Evolutionary conservation across 2,113 vertebrate species (phyloP).

Genomic region (Setophaga kirtlandii): DNA sequence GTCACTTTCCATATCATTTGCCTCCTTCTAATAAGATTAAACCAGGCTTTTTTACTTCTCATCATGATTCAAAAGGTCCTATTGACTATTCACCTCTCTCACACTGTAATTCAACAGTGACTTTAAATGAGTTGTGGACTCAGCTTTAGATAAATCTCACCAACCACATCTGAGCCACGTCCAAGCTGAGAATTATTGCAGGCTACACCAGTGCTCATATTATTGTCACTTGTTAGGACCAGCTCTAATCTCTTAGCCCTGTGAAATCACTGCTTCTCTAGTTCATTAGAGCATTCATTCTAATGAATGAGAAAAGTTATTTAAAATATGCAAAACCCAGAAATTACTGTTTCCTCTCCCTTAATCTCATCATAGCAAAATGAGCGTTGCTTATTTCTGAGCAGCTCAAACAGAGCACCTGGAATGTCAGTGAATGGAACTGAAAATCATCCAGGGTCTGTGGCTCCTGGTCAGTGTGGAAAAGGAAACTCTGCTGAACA

Average conservation of each 20-base stretch:
- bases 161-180: background rate
- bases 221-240: background rate
- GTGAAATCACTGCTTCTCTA: background rate
- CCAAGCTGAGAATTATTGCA: background rate
- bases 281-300: background rate
- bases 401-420: background rate
- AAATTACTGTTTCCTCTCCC: background rate
- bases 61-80: conserved; percentile 26
- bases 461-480: background rate
- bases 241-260: background rate
- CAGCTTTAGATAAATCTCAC: background rate
- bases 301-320: background rate
- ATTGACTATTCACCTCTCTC: conserved; percentile 29
- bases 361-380: background rate
- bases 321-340: background rate
- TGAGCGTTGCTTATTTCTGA: background rate
- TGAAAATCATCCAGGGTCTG: background rate
- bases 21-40: conserved; percentile 52
- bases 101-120: background rate
- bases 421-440: background rate
- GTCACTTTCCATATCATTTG: conserved; percentile 1
- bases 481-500: background rate
- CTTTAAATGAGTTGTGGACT: background rate
- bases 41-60: background rate
- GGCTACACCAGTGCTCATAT: background rate